A percentile compares a stretch with the other conserved stretches of the same genome.
These are phyloP conservation scores for Oxyruncus cristatus DNA, from an alignment of 2,113 vertebrate species.

Conservation along the genomic window DNA sequence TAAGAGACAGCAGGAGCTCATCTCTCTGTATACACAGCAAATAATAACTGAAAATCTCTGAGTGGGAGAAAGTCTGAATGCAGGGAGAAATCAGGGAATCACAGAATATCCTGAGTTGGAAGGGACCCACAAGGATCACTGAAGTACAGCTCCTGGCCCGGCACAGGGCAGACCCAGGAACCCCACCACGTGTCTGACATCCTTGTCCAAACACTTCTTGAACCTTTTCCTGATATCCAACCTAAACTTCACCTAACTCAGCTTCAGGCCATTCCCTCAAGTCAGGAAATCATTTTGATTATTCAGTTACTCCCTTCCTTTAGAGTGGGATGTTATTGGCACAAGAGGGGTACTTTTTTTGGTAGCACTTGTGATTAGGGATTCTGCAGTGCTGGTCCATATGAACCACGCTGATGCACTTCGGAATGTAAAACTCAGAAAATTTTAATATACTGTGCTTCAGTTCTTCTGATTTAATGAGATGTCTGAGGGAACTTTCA, in stretches of 20 bases:
- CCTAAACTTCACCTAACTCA: not conserved
- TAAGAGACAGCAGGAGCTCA: not conserved
- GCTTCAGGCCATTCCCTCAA: not conserved
- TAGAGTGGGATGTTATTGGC: not conserved
- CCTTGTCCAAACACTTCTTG: not conserved
- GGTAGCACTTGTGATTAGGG: not conserved
- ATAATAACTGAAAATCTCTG: not conserved
- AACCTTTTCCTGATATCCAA: not conserved
- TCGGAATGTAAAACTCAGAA: not conserved
- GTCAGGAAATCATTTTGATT: not conserved
- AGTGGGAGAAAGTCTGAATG: accelerated
- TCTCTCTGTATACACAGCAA: not conserved
- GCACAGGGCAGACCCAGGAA: not conserved
- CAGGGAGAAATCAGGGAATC: not conserved
- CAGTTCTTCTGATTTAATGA: not conserved
- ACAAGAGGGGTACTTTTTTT: not conserved
- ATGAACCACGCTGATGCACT: not conserved
- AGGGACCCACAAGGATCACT: not conserved
- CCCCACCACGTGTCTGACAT: not conserved
- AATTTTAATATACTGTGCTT: not conserved
- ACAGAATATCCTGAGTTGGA: not conserved
- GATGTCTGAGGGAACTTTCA: not conserved
- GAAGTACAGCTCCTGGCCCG: not conserved
- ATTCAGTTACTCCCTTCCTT: not conserved
- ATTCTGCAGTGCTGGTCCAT: not conserved